Conservation (phyloP, 2,113 vertebrate genomes). For the Pelobates fuscus region DNA sequence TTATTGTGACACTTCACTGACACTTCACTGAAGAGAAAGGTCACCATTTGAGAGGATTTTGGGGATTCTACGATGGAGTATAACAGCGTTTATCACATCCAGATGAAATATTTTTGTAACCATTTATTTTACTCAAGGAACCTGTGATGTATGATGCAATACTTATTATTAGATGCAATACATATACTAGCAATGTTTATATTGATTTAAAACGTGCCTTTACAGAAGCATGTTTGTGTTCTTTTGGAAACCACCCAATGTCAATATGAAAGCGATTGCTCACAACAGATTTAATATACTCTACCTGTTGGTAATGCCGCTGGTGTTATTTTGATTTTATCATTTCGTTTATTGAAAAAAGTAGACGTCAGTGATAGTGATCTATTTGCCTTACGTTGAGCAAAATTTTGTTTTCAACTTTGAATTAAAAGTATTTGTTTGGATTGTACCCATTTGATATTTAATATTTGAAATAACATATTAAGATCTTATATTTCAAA, state of each 20-base stretch:
- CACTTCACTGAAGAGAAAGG: too few species aligned
- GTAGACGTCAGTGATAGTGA: neutral
- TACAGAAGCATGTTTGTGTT: neutral
- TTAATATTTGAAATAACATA: neutral
- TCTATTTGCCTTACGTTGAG: neutral
- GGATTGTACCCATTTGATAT: too few species aligned
- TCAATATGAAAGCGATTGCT: neutral
- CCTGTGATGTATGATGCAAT: too few species aligned
- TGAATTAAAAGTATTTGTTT: too few species aligned
- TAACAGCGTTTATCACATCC: too few species aligned
- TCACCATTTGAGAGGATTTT: too few species aligned
- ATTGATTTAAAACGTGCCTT: constrained; percentile 5
- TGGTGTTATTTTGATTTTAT: neutral
- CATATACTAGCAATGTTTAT: too few species aligned
- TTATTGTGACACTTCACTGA: too few species aligned
- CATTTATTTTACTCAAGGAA: too few species aligned
- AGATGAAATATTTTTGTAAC: too few species aligned
- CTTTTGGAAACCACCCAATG: constrained; percentile 8
- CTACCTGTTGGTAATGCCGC: neutral
- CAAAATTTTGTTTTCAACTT: neutral
- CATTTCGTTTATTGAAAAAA: neutral
- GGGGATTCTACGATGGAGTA: too few species aligned
- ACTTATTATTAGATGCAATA: too few species aligned
- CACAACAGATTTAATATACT: neutral
- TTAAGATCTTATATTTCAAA: neutral